A percentile compares a stretch with the other conserved stretches of the same genome.
These are phyloP conservation scores for Capitella teleta DNA, from an alignment of 1,140 invertebrate species.

Conservation along the genomic window DNA sequence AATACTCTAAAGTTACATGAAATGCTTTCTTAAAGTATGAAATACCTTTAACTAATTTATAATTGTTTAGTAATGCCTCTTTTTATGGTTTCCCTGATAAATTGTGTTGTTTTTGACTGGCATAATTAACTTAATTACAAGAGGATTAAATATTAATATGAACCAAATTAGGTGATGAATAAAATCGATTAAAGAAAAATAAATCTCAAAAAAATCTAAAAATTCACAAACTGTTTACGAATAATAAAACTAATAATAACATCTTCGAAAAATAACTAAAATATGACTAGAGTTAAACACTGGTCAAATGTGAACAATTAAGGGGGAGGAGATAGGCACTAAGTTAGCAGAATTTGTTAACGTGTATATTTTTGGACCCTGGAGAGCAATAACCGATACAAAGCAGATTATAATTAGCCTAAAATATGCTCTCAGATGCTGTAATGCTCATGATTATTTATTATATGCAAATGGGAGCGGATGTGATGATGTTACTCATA, in stretches of 20 bases:
- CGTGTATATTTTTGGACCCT: no score
- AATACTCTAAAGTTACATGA: background rate
- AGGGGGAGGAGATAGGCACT: background rate
- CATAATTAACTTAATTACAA: background rate
- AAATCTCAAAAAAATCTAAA: background rate
- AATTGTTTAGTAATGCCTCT: background rate
- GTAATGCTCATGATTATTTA: background rate
- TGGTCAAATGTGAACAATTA: background rate
- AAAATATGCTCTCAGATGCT: background rate
- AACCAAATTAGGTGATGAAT: background rate
- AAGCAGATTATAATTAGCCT: background rate
- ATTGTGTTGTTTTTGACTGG: background rate
- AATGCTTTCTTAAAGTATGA: background rate
- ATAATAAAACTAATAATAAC: background rate
- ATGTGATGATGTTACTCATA: background rate
- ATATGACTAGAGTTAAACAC: background rate
- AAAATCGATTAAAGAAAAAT: background rate
- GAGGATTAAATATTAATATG: background rate
- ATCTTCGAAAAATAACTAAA: background rate
- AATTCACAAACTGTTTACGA: background rate
- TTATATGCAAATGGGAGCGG: background rate
- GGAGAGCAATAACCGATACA: no score
- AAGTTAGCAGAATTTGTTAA: no score
- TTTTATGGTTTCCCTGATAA: background rate
- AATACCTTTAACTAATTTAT: background rate